phyloP scores from a whole-genome alignment of 2,797 vertebrate species.

The Chiroxiphia lanceolata region DNA sequence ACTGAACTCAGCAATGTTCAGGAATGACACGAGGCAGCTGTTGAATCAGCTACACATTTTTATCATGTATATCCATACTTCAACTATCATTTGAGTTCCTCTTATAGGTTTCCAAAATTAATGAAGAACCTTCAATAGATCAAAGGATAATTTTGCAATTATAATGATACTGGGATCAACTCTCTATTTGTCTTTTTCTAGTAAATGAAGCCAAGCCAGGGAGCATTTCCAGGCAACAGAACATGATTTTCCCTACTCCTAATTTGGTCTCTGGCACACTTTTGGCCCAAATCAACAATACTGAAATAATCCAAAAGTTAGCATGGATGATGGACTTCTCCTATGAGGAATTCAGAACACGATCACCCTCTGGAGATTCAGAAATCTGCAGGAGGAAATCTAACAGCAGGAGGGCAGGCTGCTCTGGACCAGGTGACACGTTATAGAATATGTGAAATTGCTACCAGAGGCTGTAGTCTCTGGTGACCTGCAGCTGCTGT shows the following conservation, averaged over 20 bases:
- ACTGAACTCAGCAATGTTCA: background rate
- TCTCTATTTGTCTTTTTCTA: background rate
- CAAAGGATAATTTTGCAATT: background rate
- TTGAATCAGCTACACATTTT: background rate
- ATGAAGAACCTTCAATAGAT: background rate
- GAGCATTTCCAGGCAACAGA: background rate
- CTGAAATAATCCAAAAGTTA: background rate
- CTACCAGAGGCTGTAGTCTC: background rate
- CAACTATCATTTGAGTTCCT: background rate
- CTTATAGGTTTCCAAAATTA: background rate
- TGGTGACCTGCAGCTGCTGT: background rate
- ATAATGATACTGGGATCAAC: background rate
- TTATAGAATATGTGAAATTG: background rate
- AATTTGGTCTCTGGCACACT: background rate
- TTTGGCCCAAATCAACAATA: background rate
- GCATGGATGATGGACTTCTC: background rate
- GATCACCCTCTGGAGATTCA: background rate
- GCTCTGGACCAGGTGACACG: background rate
- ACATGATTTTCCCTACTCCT: background rate
- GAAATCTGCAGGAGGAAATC: background rate
- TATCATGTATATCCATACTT: background rate
- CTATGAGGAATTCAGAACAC: background rate
- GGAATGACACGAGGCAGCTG: background rate
- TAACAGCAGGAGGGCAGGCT: background rate
- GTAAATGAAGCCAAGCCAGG: background rate